Evolutionary conservation across 2,888 invertebrate species (phyloP).

Genomic region (Drosophila mettleri): DNA sequence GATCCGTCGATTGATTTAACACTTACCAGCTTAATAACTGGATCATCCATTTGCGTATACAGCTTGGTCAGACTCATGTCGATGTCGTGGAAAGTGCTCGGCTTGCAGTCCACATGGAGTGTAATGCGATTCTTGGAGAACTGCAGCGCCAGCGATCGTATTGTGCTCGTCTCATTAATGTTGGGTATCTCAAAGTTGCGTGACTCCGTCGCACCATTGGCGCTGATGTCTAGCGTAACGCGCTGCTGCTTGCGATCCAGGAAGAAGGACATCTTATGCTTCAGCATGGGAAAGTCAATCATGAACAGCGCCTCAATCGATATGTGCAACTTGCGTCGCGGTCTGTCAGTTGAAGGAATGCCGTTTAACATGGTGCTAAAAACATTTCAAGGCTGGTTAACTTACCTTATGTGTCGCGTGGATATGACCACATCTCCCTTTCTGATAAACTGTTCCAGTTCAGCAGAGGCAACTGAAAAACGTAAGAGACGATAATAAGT

Average conservation of each 20-base stretch:
- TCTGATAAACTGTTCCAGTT: conserved; percentile 84
- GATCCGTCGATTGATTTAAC: not conserved
- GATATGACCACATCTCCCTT: conserved; percentile 85
- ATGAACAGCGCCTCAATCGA: conserved; percentile 85
- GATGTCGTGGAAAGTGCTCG: conserved; percentile 83
- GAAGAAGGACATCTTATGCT: conserved; percentile 85
- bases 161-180: conserved; percentile 85
- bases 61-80: conserved; percentile 84
- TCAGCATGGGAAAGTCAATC: conserved; percentile 85
- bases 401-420: conserved; percentile 85
- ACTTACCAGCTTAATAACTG: conserved; percentile 84
- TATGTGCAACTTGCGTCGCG: conserved; percentile 84
- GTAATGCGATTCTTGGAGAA: conserved; percentile 84
- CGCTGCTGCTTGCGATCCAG: conserved; percentile 85
- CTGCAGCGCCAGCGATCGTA: conserved; percentile 84
- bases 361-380: conserved; percentile 9
- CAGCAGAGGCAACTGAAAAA: conserved; percentile 83
- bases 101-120: conserved; percentile 84
- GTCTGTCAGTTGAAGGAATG: conserved; percentile 62
- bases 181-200: conserved; percentile 84
- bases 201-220: conserved; percentile 83
- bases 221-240: conserved; percentile 84
- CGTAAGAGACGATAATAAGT: not conserved
- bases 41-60: conserved; percentile 85
- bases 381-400: conserved; percentile 29